Percentiles rank a stretch among this genome's conserved stretches.
Evolutionary conservation across 2,888 invertebrate genomes (phyloP).

Genomic region (Cremastinae sp.): DNA sequence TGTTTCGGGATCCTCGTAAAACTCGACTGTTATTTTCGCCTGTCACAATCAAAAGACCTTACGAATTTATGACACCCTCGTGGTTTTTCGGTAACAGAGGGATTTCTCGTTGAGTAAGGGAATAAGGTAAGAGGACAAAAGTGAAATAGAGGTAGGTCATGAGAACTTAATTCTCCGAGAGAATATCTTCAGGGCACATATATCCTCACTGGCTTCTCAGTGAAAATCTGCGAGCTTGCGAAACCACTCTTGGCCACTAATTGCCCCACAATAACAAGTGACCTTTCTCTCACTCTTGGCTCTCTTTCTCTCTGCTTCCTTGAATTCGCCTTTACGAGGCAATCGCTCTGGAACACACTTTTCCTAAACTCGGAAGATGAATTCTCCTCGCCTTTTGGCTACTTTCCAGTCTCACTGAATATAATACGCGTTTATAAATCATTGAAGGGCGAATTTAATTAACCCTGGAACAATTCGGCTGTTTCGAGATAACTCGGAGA

Average conservation of each 20-base stretch:
- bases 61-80: conserved; percentile 40
- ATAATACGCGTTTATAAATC: conserved; percentile 21
- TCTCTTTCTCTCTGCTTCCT: neutral
- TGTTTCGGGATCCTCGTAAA: conserved; percentile 33
- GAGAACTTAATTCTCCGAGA: conserved; percentile 34
- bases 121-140: conserved; percentile 21
- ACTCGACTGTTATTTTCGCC: conserved; percentile 39
- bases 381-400: conserved; percentile 33
- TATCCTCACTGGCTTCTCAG: conserved; percentile 3
- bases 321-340: neutral
- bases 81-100: conserved; percentile 4
- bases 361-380: conserved; percentile 18
- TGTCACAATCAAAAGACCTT: conserved; percentile 39
- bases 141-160: conserved; percentile 37
- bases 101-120: conserved; percentile 1
- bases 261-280: conserved; percentile 54
- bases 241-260: conserved; percentile 50
- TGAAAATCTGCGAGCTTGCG: conserved; percentile 51
- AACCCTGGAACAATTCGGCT: neutral
- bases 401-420: conserved; percentile 12
- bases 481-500: neutral
- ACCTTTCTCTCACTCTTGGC: conserved; percentile 18
- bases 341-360: neutral
- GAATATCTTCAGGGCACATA: conserved; percentile 7
- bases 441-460: conserved; percentile 5